Evolutionary conservation across 2,888 invertebrate species (phyloP), one percentile per base, ranked within the genome.

Genomic region (Epirrhoe alternata): DNA sequence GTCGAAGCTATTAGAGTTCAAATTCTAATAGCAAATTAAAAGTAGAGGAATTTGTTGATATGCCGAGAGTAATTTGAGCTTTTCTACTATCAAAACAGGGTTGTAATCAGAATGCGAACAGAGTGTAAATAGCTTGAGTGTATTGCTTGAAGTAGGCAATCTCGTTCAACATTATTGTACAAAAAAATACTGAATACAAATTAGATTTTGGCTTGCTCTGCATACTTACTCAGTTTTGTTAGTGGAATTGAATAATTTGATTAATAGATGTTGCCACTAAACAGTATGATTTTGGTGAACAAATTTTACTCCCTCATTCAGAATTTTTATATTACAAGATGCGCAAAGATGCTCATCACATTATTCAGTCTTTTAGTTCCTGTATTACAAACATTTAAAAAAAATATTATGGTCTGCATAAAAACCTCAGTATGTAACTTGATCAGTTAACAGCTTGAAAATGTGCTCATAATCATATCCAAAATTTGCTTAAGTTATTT

Each of bases 1-100:
- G 99, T 58, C 94, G 99, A 76, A 99, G 99, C 92, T 99, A 99
- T 74, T 93, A 86, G 24, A 51, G n/a, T 16, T 16, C 5, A 47
- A 14, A 47, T 47, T 47, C 16, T 7, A 14, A 47, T 16, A 16
- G 14, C 47, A 42, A 12, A 12, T 42, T 42, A 5, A 42, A 42
- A 5, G 12, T 42, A 12, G 12, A 12, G 12, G 5, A 12, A 12
- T 12, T 12, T 12, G 2, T 33, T 33, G 5, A 38, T 38, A 3
- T 8, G 7, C 12, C 12, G 2, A 12, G 3, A 42, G 12, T 4
- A 3, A 42, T 24, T 24, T 42, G 38, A 42, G 12, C 38, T 12
- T 12, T 12, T 42, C 38, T 42, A 42, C 10, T 42, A 42, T 5
- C 4, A 42, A 12, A 42, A 42, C 35, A 12, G 35, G 7, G 35